Evolutionary conservation across 2,113 vertebrate genomes (phyloP).

Genomic region (Ellobius talpinus): DNA sequence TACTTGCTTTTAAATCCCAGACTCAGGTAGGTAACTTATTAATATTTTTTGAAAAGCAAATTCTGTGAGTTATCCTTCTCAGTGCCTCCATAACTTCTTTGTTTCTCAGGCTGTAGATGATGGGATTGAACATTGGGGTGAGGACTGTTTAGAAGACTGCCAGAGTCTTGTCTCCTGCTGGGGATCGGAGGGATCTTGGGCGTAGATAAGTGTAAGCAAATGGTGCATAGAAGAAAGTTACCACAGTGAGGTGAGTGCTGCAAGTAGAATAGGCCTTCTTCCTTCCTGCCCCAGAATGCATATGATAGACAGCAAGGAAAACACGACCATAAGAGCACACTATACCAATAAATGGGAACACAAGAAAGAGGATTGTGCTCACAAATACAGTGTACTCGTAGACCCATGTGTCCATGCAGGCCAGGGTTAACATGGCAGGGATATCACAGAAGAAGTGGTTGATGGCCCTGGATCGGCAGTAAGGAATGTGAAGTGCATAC

Average conservation of each 20-base stretch:
- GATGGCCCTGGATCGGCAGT: not conserved
- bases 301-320: not conserved
- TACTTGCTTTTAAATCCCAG: not conserved
- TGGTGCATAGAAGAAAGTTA: not conserved
- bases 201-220: not conserved
- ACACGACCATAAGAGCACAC: not conserved
- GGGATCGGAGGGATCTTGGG: not conserved
- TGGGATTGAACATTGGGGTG: not conserved
- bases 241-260: constrained; percentile 25
- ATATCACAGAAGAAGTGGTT: constrained; percentile 52
- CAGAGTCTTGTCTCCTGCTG: not conserved
- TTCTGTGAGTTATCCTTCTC: not conserved
- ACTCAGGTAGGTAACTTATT: not conserved
- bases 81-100: not conserved
- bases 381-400: constrained; percentile 36
- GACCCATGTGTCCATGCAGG: not conserved
- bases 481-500: not conserved
- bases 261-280: not conserved
- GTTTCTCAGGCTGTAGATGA: constrained; percentile 10
- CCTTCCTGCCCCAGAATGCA: not conserved
- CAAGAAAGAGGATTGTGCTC: not conserved
- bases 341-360: constrained; percentile 42
- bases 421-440: constrained; percentile 21
- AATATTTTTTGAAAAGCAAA: not conserved
- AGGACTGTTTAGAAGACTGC: constrained; percentile 9